phyloP scores from a whole-genome alignment of 2,797 vertebrate genomes.

The Choloepus didactylus region DNA sequence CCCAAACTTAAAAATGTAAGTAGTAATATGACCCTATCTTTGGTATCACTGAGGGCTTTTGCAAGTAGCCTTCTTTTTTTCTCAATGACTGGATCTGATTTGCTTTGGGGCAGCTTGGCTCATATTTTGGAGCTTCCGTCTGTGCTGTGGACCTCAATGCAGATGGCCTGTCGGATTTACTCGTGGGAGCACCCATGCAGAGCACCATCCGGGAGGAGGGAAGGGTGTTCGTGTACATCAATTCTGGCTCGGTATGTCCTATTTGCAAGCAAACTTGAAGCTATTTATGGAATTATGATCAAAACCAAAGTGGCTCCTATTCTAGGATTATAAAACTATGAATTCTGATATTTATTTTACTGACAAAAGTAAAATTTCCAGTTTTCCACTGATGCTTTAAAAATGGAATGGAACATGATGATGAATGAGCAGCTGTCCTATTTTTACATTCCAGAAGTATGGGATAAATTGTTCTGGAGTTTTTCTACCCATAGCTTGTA shows the following conservation, averaged over 20 bases:
- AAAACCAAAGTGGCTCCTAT: not conserved
- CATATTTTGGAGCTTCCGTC: conserved; percentile 96
- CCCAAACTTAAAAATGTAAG: too few relatives aligned
- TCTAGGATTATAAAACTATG: not conserved
- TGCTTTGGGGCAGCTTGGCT: conserved; percentile 92
- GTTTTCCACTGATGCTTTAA: not conserved
- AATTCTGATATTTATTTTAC: not conserved
- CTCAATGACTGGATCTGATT: conserved; percentile 54
- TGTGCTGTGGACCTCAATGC: conserved; percentile 95
- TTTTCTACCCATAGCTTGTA: not conserved
- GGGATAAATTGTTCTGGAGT: not conserved
- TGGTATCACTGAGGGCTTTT: not conserved
- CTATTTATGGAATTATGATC: not conserved
- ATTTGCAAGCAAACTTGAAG: fast-evolving
- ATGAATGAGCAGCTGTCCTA: not conserved
- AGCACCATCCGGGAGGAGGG: conserved; percentile 96
- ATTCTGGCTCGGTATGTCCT: conserved; percentile 93
- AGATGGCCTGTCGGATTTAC: conserved; percentile 96
- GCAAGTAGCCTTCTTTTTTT: not conserved
- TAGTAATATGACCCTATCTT: not conserved
- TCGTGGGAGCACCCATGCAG: conserved; percentile 96
- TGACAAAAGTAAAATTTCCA: not conserved
- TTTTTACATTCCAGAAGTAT: not conserved
- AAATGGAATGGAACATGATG: not conserved
- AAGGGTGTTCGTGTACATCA: conserved; percentile 96